These are phyloP conservation scores for Nineta flava DNA, from an alignment of 2,888 invertebrate species.

Conservation along the genomic window DNA sequence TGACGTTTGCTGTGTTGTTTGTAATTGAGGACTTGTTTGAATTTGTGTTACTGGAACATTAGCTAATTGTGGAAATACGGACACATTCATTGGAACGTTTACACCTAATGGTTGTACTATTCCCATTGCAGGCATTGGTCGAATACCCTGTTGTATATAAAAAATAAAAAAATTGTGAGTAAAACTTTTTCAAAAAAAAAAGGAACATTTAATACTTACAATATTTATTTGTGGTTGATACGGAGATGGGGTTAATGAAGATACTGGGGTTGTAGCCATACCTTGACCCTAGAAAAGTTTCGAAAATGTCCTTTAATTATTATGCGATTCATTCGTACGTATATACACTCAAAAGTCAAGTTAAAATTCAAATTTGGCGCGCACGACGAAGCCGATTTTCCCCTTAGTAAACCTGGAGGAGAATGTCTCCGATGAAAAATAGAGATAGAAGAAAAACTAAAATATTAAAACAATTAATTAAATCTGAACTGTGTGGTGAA, in stretches of 20 bases:
- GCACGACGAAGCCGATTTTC: too few relatives aligned
- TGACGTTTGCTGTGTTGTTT: constrained; percentile 21
- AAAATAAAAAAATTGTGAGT: not conserved
- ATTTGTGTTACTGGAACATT: constrained; percentile 14
- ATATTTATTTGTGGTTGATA: constrained; percentile 23
- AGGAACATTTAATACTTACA: constrained; percentile 15
- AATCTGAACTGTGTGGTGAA: too few relatives aligned
- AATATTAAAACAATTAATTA: too few relatives aligned
- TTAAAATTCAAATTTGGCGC: too few relatives aligned
- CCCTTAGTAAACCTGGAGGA: too few relatives aligned
- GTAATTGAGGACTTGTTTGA: constrained; percentile 20
- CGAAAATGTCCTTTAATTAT: too few relatives aligned
- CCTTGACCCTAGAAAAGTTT: constrained; percentile 22
- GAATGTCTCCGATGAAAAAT: too few relatives aligned
- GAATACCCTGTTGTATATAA: not conserved
- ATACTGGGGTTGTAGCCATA: constrained; percentile 15
- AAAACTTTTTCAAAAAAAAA: not conserved
- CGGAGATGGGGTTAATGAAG: constrained; percentile 20
- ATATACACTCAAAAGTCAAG: too few relatives aligned
- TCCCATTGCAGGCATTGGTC: constrained; percentile 1
- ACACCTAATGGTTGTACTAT: not conserved
- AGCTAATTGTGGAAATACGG: not conserved
- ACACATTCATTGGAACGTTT: not conserved
- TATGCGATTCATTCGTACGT: too few relatives aligned
- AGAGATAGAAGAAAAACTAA: too few relatives aligned